A percentile compares a stretch with the other conserved stretches of the same genome.
Evolutionary conservation across 2,888 invertebrate species (phyloP).

Genomic region (Athalia circularis): DNA sequence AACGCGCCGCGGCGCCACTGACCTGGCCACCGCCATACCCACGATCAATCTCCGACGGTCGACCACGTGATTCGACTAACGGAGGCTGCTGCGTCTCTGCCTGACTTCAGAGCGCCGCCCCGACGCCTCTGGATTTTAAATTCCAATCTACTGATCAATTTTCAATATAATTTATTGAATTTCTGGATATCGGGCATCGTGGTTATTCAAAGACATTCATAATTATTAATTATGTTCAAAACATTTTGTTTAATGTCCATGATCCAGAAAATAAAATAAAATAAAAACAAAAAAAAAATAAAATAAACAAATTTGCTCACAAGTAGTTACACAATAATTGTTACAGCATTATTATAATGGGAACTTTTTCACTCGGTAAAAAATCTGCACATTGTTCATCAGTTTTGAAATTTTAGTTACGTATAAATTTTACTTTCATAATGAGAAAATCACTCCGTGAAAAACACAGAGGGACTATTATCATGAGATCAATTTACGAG

Average conservation of each 20-base stretch:
- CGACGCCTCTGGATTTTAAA: too few relatives aligned
- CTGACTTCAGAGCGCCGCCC: too few relatives aligned
- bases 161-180: too few relatives aligned
- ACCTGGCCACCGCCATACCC: constrained; percentile 22
- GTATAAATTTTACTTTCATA: constrained; percentile 1
- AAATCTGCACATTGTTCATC: not conserved
- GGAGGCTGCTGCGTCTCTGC: not conserved
- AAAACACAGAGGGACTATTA: not conserved
- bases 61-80: constrained; percentile 4
- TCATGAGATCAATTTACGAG: constrained; percentile 15
- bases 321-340: too few relatives aligned
- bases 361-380: not conserved
- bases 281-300: not conserved
- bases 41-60: constrained; percentile 22
- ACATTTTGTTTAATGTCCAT: constrained; percentile 6
- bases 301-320: not conserved
- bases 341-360: too few relatives aligned
- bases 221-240: not conserved
- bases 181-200: too few relatives aligned
- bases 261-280: not conserved
- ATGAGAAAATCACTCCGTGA: constrained; percentile 6
- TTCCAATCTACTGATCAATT: too few relatives aligned
- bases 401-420: not conserved
- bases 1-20: constrained; percentile 39
- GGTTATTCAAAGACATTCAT: too few relatives aligned